Percentiles rank a stretch among this genome's conserved stretches.
Evolutionary conservation across 2,888 invertebrate genomes (phyloP).

Genomic region (Empis stercorea): DNA sequence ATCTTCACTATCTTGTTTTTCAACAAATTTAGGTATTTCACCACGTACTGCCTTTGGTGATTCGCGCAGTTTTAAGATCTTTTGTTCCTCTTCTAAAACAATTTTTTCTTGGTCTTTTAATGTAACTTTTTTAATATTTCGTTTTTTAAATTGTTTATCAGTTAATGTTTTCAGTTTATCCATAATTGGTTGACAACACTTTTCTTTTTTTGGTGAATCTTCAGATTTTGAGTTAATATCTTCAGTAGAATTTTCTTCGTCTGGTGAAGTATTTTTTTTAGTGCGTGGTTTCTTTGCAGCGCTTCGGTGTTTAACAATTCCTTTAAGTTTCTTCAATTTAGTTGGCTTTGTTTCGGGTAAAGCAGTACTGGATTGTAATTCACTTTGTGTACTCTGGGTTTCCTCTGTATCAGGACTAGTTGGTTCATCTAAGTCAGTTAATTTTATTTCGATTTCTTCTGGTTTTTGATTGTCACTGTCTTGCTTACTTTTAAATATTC

Average conservation of each 20-base stretch:
- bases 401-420: too few relatives aligned
- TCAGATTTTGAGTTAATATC: neutral
- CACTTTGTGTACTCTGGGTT: slow-evolving; percentile 22
- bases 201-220: slow-evolving; percentile 39
- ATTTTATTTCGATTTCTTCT: neutral
- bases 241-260: neutral
- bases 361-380: slow-evolving; percentile 30
- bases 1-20: slow-evolving; percentile 37
- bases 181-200: slow-evolving; percentile 46
- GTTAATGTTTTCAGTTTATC: slow-evolving; percentile 52
- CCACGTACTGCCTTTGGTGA: slow-evolving; percentile 47
- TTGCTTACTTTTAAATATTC: slow-evolving; percentile 31
- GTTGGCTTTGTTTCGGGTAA: slow-evolving; percentile 25
- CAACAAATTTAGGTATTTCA: slow-evolving; percentile 35
- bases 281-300: neutral
- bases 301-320: slow-evolving; percentile 39
- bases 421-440: too few relatives aligned
- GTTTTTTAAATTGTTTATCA: slow-evolving; percentile 45
- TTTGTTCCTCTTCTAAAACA: slow-evolving; percentile 37
- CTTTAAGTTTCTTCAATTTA: slow-evolving; percentile 31
- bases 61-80: slow-evolving; percentile 45
- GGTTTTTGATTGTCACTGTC: too few relatives aligned
- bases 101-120: slow-evolving; percentile 39
- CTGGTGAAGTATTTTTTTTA: neutral
- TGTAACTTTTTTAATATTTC: slow-evolving; percentile 28